Conservation (phyloP, 2,888 invertebrate species). For the Ischnura elegans region DNA sequence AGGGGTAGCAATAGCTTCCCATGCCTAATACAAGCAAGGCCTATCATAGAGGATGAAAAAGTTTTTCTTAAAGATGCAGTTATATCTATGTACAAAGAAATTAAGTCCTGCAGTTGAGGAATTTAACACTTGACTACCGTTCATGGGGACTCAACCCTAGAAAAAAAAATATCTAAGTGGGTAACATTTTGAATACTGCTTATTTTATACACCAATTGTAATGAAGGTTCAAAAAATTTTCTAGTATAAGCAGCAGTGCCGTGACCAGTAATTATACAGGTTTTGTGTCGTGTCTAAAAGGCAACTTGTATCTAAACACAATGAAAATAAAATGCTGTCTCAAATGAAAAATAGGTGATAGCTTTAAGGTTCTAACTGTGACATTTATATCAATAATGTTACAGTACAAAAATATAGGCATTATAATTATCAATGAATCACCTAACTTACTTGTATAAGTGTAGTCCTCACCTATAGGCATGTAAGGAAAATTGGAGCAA, state of each 20-base stretch:
- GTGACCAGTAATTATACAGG: constrained; percentile 51
- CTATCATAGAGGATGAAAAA: constrained; percentile 58
- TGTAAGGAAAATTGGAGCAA: constrained; percentile 76
- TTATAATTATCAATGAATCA: constrained; percentile 69
- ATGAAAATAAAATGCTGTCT: constrained; percentile 45
- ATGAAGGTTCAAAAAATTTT: constrained; percentile 31
- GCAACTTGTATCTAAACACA: constrained; percentile 62
- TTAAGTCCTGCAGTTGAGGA: constrained; percentile 43
- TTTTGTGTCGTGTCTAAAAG: constrained; percentile 59
- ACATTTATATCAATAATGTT: constrained; percentile 44
- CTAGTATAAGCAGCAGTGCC: constrained; percentile 64
- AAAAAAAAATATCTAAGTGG: constrained; percentile 12
- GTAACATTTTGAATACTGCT: constrained; percentile 49
- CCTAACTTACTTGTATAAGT: constrained; percentile 83
- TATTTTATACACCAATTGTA: constrained; percentile 55
- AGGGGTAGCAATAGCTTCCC: constrained; percentile 46
- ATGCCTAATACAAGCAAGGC: constrained; percentile 62
- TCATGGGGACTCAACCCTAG: constrained; percentile 25
- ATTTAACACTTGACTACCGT: constrained; percentile 36
- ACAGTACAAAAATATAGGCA: constrained; percentile 43
- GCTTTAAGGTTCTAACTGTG: constrained; percentile 59
- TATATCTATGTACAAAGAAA: constrained; percentile 50
- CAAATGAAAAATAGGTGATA: constrained; percentile 36
- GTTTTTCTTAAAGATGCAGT: constrained; percentile 47
- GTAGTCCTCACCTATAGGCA: constrained; percentile 82